These are phyloP conservation scores for Antechinus flavipes DNA, from an alignment of 2,113 vertebrate species.

Conservation along the genomic window DNA sequence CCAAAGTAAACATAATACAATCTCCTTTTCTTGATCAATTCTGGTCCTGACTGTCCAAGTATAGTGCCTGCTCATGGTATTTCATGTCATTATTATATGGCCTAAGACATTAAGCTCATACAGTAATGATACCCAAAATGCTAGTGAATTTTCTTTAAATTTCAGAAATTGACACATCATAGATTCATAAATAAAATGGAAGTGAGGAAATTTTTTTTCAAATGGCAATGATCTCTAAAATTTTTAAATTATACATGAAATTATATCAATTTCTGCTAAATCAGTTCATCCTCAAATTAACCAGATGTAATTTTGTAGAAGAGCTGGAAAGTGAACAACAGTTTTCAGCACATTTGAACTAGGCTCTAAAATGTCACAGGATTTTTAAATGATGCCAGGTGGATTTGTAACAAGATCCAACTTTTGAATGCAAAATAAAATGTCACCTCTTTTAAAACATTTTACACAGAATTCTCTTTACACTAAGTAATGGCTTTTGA, in stretches of 20 bases:
- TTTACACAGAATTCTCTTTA: constrained; percentile 2
- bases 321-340: background rate
- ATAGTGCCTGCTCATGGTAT: too few relatives aligned
- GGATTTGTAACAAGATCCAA: too few relatives aligned
- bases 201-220: constrained; percentile 28
- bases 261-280: constrained; percentile 36
- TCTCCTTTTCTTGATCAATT: background rate
- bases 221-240: constrained; percentile 39
- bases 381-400: too few relatives aligned
- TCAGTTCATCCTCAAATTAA: constrained; percentile 42
- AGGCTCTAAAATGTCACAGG: background rate
- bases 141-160: background rate
- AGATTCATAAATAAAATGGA: constrained; percentile 20
- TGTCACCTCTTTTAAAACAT: too few relatives aligned
- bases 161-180: constrained; percentile 25
- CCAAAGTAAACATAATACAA: background rate
- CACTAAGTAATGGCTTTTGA: constrained; percentile 15
- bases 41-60: background rate
- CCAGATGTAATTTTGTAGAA: constrained; percentile 14
- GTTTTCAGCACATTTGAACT: constrained; percentile 12
- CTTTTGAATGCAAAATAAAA: too few relatives aligned
- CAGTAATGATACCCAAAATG: constrained; percentile 17
- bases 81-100: background rate
- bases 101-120: background rate
- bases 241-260: background rate